Evolutionary conservation across 1,140 invertebrate species (phyloP).

Genomic region (Metopolophium dirhodum): DNA sequence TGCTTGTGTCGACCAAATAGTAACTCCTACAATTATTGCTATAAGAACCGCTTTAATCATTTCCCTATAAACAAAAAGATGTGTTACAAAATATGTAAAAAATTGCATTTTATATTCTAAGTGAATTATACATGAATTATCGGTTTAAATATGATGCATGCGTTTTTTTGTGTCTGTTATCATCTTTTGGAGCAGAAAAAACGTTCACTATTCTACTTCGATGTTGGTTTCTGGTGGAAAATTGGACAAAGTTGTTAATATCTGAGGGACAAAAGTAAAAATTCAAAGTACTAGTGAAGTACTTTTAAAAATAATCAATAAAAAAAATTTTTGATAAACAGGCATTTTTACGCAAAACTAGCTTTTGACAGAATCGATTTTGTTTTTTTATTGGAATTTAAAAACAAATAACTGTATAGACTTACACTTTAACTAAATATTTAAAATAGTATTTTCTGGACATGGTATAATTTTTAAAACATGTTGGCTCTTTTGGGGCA

Average conservation of each 20-base stretch:
- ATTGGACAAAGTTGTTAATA: accelerated
- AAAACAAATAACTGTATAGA: no score
- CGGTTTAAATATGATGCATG: neutral
- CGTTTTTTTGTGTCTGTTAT: neutral
- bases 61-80: neutral
- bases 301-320: neutral
- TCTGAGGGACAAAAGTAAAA: neutral
- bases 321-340: neutral
- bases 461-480: no score
- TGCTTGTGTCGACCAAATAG: neutral
- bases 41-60: neutral
- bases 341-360: neutral
- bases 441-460: no score
- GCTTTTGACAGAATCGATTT: neutral
- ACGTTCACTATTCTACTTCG: neutral
- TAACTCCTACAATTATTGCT: neutral
- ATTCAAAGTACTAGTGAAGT: neutral
- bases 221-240: neutral
- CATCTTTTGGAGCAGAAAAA: neutral
- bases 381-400: no score
- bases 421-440: no score
- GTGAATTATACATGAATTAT: neutral
- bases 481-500: no score
- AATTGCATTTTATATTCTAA: neutral
- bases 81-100: neutral